Percentiles rank a stretch among this genome's conserved stretches.
phyloP scores from a whole-genome alignment of 2,113 vertebrate genomes.

The Nansenia antarctica region DNA sequence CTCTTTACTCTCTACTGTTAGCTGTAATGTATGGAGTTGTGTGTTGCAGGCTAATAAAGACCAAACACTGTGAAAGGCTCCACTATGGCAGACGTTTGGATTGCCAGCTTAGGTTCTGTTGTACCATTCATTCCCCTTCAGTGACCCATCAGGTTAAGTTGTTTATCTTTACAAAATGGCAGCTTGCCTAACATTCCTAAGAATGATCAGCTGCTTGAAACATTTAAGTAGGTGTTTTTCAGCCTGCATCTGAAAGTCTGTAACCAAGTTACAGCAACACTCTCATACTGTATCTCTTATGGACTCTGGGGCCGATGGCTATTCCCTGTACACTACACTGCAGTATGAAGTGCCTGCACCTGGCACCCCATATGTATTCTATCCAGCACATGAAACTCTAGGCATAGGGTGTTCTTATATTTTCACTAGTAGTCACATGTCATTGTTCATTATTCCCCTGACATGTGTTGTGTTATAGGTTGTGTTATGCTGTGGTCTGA shows the following conservation, averaged over 20 bases:
- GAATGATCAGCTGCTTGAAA: too few relatives aligned
- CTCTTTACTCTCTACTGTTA: too few relatives aligned
- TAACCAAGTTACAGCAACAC: background rate
- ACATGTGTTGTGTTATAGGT: too few relatives aligned
- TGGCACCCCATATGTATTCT: background rate
- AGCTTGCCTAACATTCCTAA: background rate
- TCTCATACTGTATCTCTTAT: background rate
- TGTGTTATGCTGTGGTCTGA: background rate
- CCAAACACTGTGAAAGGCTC: background rate
- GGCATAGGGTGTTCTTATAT: too few relatives aligned
- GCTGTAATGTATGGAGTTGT: background rate
- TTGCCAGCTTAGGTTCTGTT: background rate
- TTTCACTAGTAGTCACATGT: background rate
- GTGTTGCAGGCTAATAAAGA: too few relatives aligned
- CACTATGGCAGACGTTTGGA: background rate
- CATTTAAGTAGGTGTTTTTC: too few relatives aligned
- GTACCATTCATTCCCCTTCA: background rate
- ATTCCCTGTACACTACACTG: background rate
- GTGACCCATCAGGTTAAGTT: background rate
- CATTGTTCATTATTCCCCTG: background rate
- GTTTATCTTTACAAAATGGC: background rate
- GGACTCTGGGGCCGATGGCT: background rate
- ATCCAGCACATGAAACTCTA: background rate
- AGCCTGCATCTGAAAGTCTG: background rate
- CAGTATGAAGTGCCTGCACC: background rate